Evolutionary conservation across 30 jellyfish, hydroid and myxozoan genomes (phyloP).

Genomic region (Pelagia noctiluca): DNA sequence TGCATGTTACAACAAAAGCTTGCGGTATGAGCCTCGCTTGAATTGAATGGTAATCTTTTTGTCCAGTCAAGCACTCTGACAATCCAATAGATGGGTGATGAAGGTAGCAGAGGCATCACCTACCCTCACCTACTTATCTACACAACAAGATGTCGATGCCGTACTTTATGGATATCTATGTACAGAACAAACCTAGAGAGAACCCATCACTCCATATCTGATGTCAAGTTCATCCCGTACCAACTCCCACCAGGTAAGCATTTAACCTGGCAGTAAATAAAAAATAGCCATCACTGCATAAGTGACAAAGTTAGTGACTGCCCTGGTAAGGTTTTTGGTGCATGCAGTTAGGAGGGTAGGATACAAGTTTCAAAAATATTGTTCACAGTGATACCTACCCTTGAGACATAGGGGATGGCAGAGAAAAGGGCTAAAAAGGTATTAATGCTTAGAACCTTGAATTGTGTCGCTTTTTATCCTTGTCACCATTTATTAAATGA

Average conservation of each 20-base stretch:
- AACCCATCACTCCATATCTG: constrained; percentile 83
- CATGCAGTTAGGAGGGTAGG: too few species aligned
- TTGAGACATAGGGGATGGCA: too few species aligned
- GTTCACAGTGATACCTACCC: too few species aligned
- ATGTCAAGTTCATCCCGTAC: constrained; percentile 64
- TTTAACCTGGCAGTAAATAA: background rate
- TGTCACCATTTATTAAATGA: too few species aligned
- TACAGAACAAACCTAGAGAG: constrained; percentile 43
- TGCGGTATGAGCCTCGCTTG: too few species aligned
- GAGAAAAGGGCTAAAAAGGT: too few species aligned
- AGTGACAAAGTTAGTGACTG: background rate
- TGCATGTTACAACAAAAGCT: too few species aligned
- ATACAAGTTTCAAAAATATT: too few species aligned
- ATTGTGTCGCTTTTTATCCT: too few species aligned
- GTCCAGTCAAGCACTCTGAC: background rate
- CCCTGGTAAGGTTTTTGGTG: background rate
- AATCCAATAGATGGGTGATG: background rate
- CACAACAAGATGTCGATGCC: constrained; percentile 89
- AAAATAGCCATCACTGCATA: background rate
- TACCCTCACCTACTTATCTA: constrained; percentile 27
- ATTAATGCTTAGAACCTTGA: too few species aligned
- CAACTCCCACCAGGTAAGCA: constrained; percentile 65
- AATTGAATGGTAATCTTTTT: too few species aligned
- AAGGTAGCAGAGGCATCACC: background rate
- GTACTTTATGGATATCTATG: constrained; percentile 86